Conservation (phyloP, 2,888 invertebrate species). For the Phortica magna region DNA sequence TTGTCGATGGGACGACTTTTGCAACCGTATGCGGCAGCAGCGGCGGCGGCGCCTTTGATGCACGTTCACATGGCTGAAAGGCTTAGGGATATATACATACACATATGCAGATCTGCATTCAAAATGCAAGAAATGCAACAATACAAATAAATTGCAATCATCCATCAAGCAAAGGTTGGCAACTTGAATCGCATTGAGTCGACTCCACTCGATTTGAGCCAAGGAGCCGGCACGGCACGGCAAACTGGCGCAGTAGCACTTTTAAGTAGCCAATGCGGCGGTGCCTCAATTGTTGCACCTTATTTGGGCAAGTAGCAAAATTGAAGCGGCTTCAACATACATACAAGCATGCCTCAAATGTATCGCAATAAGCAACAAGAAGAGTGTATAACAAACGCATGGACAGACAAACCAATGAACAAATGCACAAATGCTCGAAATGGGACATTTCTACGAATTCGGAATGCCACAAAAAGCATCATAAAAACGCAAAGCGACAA, state of each 20-base stretch:
- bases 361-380: no score
- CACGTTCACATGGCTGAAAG: not conserved
- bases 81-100: slow-evolving; percentile 57
- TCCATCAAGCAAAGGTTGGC: slow-evolving; percentile 59
- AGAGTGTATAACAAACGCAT: not conserved
- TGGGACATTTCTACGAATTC: slow-evolving; percentile 60
- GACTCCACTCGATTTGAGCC: slow-evolving; percentile 32
- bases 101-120: slow-evolving; percentile 66
- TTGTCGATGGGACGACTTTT: not conserved
- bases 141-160: slow-evolving; percentile 71
- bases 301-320: slow-evolving; percentile 61
- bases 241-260: slow-evolving; percentile 12
- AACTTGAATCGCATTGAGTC: not conserved
- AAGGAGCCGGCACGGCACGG: no score
- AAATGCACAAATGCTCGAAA: not conserved
- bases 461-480: slow-evolving; percentile 46
- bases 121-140: slow-evolving; percentile 69
- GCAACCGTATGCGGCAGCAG: slow-evolving; percentile 8
- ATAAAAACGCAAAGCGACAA: slow-evolving; percentile 68
- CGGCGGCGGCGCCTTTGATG: slow-evolving; percentile 21
- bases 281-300: slow-evolving; percentile 65
- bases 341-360: no score
- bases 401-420: slow-evolving; percentile 11
- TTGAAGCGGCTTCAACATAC: slow-evolving; percentile 40
- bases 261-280: slow-evolving; percentile 20